phyloP scores from a whole-genome alignment of 1,140 invertebrate genomes.

The Brachionus plicatilis region DNA sequence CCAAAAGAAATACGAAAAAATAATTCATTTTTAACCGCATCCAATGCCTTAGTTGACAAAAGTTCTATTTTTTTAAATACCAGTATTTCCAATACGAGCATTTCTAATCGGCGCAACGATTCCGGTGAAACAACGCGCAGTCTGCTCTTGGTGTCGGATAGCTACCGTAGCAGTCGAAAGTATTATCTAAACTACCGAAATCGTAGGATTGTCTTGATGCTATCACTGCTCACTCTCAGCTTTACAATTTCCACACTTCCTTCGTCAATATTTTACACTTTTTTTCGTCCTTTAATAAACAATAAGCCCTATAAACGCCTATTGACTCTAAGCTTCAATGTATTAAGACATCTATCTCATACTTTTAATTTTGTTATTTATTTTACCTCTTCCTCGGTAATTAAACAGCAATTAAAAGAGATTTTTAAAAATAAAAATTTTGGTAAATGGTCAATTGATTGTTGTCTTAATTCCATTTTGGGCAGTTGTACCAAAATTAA shows the following conservation, averaged over 20 bases:
- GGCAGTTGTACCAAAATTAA: background rate
- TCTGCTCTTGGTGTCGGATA: background rate
- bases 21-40: background rate
- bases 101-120: background rate
- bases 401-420: slow-evolving; percentile 35
- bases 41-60: background rate
- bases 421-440: slow-evolving; percentile 10
- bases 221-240: slow-evolving; percentile 14
- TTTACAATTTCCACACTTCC: slow-evolving; percentile 32
- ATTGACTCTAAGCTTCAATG: background rate
- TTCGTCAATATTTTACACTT: slow-evolving; percentile 39
- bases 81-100: background rate
- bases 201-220: slow-evolving; percentile 25
- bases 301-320: slow-evolving; percentile 37
- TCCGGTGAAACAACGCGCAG: background rate
- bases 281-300: slow-evolving; percentile 28
- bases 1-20: background rate
- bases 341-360: slow-evolving; percentile 28
- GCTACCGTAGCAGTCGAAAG: slow-evolving; percentile 2
- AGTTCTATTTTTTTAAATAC: background rate
- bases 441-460: background rate
- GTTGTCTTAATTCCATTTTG: background rate
- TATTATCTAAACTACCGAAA: slow-evolving; percentile 16
- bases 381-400: slow-evolving; percentile 31
- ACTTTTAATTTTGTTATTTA: slow-evolving; percentile 39